These are phyloP conservation scores for Seladonia tumulorum DNA, from an alignment of 2,888 invertebrate genomes.

Conservation along the genomic window DNA sequence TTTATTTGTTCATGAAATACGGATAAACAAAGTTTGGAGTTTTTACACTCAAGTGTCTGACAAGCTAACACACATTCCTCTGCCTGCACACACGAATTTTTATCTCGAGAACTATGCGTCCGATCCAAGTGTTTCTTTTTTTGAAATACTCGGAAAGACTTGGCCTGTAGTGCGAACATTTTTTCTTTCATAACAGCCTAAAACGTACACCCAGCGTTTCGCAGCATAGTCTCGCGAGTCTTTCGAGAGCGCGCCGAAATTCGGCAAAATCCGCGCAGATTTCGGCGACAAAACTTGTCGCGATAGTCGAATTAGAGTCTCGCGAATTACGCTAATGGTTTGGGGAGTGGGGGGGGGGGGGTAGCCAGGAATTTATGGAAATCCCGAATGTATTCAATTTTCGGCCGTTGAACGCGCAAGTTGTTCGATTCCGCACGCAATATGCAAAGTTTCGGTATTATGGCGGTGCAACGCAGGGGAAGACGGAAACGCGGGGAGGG, in stretches of 20 bases:
- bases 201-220: too few species aligned
- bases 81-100: too few species aligned
- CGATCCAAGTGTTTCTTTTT: too few species aligned
- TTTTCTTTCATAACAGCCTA: not conserved
- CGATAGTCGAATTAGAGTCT: constrained; percentile 35
- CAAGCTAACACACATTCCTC: too few species aligned
- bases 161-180: not conserved
- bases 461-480: constrained; percentile 23
- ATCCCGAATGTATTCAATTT: constrained; percentile 55
- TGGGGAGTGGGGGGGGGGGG: too few species aligned
- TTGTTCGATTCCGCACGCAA: constrained; percentile 36
- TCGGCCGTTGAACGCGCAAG: constrained; percentile 22
- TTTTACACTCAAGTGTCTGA: not conserved
- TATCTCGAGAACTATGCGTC: too few species aligned
- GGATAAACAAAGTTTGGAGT: not conserved
- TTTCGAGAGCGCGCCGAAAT: not conserved
- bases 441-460: constrained; percentile 67
- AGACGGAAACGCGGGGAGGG: not conserved
- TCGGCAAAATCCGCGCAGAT: not conserved
- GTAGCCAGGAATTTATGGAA: constrained; percentile 28
- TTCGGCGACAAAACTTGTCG: constrained; percentile 16
- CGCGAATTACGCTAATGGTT: constrained; percentile 27
- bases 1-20: too few species aligned
- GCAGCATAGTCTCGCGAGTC: too few species aligned
- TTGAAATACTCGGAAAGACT: too few species aligned